Evolutionary conservation across 2,888 invertebrate genomes (phyloP).

Genomic region (Dicyrtomina minuta): DNA sequence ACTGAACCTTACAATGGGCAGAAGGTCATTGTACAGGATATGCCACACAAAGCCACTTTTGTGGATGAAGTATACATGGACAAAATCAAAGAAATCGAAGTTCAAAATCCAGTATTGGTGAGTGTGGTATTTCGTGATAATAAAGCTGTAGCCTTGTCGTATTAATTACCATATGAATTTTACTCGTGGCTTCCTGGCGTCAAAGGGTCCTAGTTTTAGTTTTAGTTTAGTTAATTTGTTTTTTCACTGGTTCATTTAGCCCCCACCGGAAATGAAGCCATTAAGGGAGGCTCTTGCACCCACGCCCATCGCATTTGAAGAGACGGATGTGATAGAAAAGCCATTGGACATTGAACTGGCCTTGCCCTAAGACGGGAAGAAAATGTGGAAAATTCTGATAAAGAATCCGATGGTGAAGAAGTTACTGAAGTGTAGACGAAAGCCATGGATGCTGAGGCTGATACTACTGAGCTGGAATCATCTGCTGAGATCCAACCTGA

Average conservation of each 20-base stretch:
- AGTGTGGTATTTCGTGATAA: no score
- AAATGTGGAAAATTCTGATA: not conserved
- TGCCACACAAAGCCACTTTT: conserved; percentile 90
- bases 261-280: not conserved
- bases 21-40: no score
- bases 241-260: not conserved
- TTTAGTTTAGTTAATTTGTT: not conserved
- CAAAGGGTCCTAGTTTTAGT: no score
- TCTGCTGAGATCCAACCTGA: no score
- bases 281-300: conserved; percentile 24
- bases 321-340: conserved; percentile 30
- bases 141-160: no score
- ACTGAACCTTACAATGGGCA: no score
- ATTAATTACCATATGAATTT: not conserved
- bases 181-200: not conserved
- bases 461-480: no score
- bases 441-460: no score
- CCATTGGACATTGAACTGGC: no score
- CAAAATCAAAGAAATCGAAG: no score
- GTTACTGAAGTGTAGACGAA: no score
- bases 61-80: conserved; percentile 93
- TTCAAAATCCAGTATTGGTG: no score
- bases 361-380: not conserved
- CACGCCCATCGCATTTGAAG: conserved; percentile 40
- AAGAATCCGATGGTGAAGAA: conserved; percentile 7